Base-by-base conservation (phyloP, 2,888 invertebrate genomes). In the Rhingia campestris region DNA sequence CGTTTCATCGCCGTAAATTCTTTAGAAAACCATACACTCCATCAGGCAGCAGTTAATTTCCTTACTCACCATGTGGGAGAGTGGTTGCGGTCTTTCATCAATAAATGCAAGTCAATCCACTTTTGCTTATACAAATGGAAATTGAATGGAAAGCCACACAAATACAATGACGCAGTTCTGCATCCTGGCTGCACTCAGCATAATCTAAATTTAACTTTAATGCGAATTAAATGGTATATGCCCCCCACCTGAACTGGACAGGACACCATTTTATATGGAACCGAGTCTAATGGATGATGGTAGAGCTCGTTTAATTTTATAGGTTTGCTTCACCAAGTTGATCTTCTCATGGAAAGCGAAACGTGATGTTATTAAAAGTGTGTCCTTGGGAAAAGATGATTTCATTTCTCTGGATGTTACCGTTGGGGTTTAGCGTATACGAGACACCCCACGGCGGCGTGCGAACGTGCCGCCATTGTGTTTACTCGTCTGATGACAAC, bases 331-430 rank as follows among this genome's bases (percentile, higher is more conserved):
- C 56, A 37, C 45, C 54, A 22, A 56, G 37, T 47, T 35, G 35
- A 33, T 33, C 37, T 37, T 12, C 41, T 6, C 30, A 22, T 12
- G 12, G 32, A 41, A 53, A 45, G 22, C 41, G 3, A 4, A 54
- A 74, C 74, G 74, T 74, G 74, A 58, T 66, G 45, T 66, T 58
- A 74, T 74, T 74, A 66, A 74, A 41, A 22, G 56, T 10, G 30
- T 74, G 74, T 66, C 74, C 66, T 74, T 74, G 39, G 43, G 10
- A 58, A 22, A 58, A 58, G 58, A 74, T 66, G 51, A 74, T 74
- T 66, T 49, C 56, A 74, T 74, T 66, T 64, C 41, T 35, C 14
- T n/a, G 10, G 22, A 47, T 54, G 54, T 47, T 10, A 30, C 45
- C 54, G 35, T 41, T 35, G 12, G 2, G 32, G 49, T 47, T 37